Percentiles rank a stretch among this genome's conserved stretches.
phyloP scores from a whole-genome alignment of 1,140 invertebrate species.

The Drosophila pallidifrons region DNA sequence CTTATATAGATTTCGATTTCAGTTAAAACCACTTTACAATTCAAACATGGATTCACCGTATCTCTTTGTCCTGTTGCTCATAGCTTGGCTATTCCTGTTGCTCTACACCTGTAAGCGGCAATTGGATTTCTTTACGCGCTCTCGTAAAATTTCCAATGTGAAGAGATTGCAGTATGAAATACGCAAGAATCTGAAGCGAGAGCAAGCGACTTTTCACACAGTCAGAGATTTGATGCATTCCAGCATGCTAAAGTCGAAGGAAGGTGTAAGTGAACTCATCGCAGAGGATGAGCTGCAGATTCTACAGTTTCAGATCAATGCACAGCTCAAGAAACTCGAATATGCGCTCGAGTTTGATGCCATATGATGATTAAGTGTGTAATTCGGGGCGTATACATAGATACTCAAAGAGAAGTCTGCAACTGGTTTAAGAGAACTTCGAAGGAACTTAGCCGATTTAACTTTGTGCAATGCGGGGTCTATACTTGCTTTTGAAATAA shows the following conservation, averaged over 20 bases:
- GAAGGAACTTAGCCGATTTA: no score
- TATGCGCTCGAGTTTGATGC: background rate
- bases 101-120: conserved; percentile 17
- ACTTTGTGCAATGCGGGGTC: no score
- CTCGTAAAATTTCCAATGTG: background rate
- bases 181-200: conserved; percentile 29
- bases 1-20: conserved; percentile 9
- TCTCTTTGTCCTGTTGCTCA: conserved; percentile 1
- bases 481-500: background rate
- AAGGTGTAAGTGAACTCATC: background rate
- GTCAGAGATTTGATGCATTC: conserved; percentile 11
- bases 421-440: no score
- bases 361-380: no score
- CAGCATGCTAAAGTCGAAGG: background rate
- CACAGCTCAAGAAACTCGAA: conserved; percentile 11
- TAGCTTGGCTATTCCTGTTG: conserved; percentile 28
- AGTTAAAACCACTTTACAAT: conserved; percentile 2
- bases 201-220: conserved; percentile 15
- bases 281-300: conserved; percentile 9
- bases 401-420: no score
- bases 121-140: background rate
- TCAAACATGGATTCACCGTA: conserved; percentile 5
- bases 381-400: background rate
- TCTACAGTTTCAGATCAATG: conserved; percentile 23
- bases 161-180: conserved; percentile 39